Conservation (phyloP, 2,888 invertebrate genomes). For the Metalampra italica region DNA sequence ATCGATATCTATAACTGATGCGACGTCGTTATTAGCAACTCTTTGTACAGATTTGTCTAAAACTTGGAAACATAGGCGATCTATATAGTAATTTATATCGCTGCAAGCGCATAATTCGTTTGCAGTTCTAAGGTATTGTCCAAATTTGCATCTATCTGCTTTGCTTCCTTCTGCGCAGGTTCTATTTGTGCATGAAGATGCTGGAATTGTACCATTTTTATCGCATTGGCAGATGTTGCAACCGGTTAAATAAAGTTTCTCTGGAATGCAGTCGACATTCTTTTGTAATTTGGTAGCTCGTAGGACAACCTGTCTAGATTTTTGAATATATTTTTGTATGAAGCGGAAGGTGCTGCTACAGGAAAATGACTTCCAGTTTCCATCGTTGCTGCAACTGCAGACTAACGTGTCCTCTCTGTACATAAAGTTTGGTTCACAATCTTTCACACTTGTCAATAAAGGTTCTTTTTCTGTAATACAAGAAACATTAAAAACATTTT, state of each 20-base stretch:
- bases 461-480: not conserved
- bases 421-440: conserved; percentile 27
- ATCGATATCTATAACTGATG: conserved; percentile 17
- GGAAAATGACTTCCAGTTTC: conserved; percentile 38
- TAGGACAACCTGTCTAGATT: not conserved
- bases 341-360: conserved; percentile 35
- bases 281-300: not conserved
- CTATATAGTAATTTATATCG: conserved; percentile 37
- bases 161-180: conserved; percentile 31
- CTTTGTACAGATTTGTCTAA: conserved; percentile 21
- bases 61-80: conserved; percentile 37
- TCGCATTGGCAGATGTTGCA: conserved; percentile 49
- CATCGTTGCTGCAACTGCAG: conserved; percentile 37
- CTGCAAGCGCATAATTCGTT: conserved; percentile 45
- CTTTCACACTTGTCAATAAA: conserved; percentile 1
- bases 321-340: conserved; percentile 13
- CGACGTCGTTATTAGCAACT: conserved; percentile 19
- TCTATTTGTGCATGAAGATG: conserved; percentile 36
- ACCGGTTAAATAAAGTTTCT: conserved; percentile 33
- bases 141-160: conserved; percentile 32
- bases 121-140: conserved; percentile 34
- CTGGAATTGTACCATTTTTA: conserved; percentile 21
- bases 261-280: conserved; percentile 25
- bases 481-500: not conserved
- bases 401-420: conserved; percentile 32